Base-by-base conservation (phyloP, 2,113 vertebrate genomes). In the Origma solitaria region DNA sequence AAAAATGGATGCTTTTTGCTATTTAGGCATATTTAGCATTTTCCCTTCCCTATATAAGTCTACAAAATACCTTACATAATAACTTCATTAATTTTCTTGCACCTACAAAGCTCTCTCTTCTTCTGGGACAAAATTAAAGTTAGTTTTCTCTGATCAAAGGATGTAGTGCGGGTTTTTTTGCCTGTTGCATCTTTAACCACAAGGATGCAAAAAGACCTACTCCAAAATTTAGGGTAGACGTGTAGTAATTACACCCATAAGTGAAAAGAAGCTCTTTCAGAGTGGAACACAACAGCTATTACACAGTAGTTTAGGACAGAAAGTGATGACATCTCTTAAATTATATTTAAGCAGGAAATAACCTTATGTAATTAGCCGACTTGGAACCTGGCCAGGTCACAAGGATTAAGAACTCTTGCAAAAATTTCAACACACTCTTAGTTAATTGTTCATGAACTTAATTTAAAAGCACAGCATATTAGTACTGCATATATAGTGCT, bases 271-370 rank as follows among this genome's bases (percentile, higher is more conserved):
- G 40, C 25, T 72, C 42, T 76, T 76, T 53, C 2, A 3, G 66
- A 27, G 33, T 1, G 10, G 45, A 71, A 37, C 11, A 40, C 70
- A 71, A 17, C n/a, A 65, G 66, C 66, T 87, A 21, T 72, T 72
- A 53, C 42, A 38, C 30, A 87, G 70, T 62, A 54, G 77, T 72
- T 88, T 23, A 77, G 82, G 71, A 80, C 66, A 71, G 95, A 88
- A 95, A 96, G 84, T 91, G 94, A 96, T 88, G 91, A 50, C 86
- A 96, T 94, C 83, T 53, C 81, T 71, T 75, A 77, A 96, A 88
- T 54, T 85, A 78, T 42, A 82, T 69, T 82, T 90, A 89, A 72
- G 80, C 83, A 90, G 88, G 84, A 95, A 96, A 93, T 94, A 92
- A 91, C 70, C 50, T 89, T 82, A 93, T 37, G 56, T 60, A 72